A percentile compares a stretch with the other conserved stretches of the same genome.
phyloP scores from a whole-genome alignment of 2,113 vertebrate species.

The Corythoichthys haematopterus region DNA sequence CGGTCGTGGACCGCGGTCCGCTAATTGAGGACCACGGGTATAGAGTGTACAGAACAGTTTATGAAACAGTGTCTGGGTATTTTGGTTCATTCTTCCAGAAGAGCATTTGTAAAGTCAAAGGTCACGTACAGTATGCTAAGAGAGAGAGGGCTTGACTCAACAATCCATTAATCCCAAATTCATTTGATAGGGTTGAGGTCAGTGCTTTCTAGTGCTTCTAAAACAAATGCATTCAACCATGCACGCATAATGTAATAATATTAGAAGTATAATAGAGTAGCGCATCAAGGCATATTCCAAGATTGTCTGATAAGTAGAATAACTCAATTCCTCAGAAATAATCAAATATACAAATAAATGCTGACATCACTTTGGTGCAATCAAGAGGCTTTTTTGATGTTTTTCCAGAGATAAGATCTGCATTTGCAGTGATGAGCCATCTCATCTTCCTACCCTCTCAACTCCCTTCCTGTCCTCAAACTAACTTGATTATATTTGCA shows the following conservation, averaged over 20 bases:
- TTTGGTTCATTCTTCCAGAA: not conserved
- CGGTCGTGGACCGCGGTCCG: too few relatives aligned
- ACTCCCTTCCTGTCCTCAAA: constrained; percentile 32
- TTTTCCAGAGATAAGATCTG: constrained; percentile 49
- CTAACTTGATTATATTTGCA: constrained; percentile 42
- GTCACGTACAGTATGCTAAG: not conserved
- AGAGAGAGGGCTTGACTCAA: not conserved
- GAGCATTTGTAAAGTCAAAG: not conserved
- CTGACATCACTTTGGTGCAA: constrained; percentile 46
- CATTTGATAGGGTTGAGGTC: not conserved
- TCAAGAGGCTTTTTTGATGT: constrained; percentile 56
- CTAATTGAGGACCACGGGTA: too few relatives aligned
- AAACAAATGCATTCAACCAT: not conserved
- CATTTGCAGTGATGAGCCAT: constrained; percentile 43
- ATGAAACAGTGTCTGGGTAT: not conserved
- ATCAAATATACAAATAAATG: constrained; percentile 45
- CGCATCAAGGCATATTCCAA: not conserved
- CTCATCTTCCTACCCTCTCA: constrained; percentile 31
- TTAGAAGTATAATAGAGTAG: not conserved
- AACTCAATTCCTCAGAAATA: constrained; percentile 18
- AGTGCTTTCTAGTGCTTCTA: not conserved
- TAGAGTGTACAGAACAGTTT: too few relatives aligned
- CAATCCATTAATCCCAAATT: not conserved
- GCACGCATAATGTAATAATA: not conserved
- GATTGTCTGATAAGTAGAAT: constrained; percentile 18